Percentiles rank a stretch among this genome's conserved stretches.
Conservation (phyloP, 2,113 vertebrate genomes). For the Dromaius novaehollandiae region DNA sequence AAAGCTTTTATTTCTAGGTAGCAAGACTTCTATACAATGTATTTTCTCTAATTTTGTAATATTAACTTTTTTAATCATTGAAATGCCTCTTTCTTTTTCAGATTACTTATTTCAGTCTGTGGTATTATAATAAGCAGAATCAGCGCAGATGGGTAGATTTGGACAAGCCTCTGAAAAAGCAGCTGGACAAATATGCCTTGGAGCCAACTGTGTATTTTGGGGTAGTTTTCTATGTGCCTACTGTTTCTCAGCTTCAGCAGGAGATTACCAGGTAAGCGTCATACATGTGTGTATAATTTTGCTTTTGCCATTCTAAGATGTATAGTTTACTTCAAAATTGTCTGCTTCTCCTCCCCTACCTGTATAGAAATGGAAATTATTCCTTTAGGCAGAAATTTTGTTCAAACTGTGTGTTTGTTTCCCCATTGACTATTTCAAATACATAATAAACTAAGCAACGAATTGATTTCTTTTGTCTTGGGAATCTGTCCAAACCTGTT, state of each 20-base stretch:
- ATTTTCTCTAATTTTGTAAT: neutral
- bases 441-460: neutral
- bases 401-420: neutral
- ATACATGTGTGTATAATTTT: neutral
- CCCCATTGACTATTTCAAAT: neutral
- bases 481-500: neutral
- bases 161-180: conserved; percentile 98
- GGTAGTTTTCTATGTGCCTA: conserved; percentile 95
- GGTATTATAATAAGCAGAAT: conserved; percentile 98
- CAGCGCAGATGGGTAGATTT: conserved; percentile 97
- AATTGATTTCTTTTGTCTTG: neutral
- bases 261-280: conserved; percentile 92
- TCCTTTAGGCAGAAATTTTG: neutral
- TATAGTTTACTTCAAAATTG: neutral
- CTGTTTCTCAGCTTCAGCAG: conserved; percentile 91
- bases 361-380: neutral
- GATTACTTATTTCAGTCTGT: conserved; percentile 97
- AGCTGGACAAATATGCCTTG: conserved; percentile 94
- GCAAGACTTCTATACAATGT: neutral
- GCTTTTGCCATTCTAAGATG: neutral
- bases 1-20: neutral
- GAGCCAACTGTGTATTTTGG: conserved; percentile 98
- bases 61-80: neutral
- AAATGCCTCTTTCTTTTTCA: conserved; percentile 64
- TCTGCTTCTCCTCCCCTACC: neutral